Evolutionary conservation across 1,140 invertebrate species (phyloP).

Genomic region (Meloidogyne chitwoodi): DNA sequence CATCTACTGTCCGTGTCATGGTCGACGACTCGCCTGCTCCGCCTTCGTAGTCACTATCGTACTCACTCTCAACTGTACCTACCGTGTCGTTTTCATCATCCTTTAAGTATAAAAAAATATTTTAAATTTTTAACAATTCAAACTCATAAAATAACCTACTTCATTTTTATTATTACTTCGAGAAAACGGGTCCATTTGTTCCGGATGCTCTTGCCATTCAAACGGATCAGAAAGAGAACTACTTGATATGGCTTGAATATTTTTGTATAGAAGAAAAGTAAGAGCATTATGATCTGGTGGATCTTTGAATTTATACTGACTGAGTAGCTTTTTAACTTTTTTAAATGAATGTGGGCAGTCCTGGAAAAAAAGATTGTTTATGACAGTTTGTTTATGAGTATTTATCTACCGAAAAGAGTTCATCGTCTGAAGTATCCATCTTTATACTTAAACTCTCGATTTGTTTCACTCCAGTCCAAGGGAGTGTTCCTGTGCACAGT

Average conservation of each 20-base stretch:
- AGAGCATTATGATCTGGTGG: not conserved
- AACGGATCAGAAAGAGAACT: not conserved
- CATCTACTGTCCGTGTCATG: not conserved
- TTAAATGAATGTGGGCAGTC: not conserved
- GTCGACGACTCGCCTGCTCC: not conserved
- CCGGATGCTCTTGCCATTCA: not conserved
- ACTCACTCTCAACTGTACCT: not conserved
- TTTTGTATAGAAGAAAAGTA: not conserved
- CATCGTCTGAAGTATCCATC: not conserved
- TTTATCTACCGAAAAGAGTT: not conserved
- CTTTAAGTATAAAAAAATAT: not conserved
- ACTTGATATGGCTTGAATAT: not conserved
- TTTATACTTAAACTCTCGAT: not conserved
- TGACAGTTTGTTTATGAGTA: not conserved
- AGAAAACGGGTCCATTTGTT: not conserved
- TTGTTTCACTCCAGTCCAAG: not conserved
- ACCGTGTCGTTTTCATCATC: not conserved
- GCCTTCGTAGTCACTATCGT: not conserved
- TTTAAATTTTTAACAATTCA: too few relatives aligned
- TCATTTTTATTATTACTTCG: not conserved
- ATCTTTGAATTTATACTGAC: not conserved
- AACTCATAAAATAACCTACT: not conserved
- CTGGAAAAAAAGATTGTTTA: not conserved
- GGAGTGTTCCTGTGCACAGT: not conserved
- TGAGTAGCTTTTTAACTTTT: not conserved